phyloP scores from a whole-genome alignment of 2,888 invertebrate species.

The Epicampocera succincta region DNA sequence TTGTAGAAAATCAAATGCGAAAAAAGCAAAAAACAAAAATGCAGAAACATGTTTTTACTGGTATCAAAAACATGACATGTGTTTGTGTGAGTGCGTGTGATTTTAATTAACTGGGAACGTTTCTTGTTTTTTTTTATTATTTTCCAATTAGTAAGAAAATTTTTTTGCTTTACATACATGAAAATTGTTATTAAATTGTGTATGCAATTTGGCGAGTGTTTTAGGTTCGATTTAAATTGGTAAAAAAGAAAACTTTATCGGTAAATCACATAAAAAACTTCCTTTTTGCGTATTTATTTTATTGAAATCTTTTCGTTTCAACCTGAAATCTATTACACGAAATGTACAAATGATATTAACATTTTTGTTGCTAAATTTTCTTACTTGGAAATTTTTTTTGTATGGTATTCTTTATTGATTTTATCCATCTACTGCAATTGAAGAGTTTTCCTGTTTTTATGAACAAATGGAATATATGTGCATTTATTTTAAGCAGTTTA shows the following conservation, averaged over 20 bases:
- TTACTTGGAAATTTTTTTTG: constrained; percentile 41
- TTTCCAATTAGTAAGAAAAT: constrained; percentile 20
- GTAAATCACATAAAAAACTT: constrained; percentile 12
- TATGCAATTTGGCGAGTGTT: background rate
- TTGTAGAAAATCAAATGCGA: background rate
- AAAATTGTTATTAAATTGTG: constrained; percentile 1
- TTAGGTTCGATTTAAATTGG: background rate
- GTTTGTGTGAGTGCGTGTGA: constrained; percentile 2
- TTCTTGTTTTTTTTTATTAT: constrained; percentile 23
- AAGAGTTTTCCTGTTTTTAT: constrained; percentile 18
- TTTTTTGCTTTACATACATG: constrained; percentile 6
- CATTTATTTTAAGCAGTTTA: background rate
- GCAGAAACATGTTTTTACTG: constrained; percentile 20
- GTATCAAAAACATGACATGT: constrained; percentile 22
- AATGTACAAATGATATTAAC: constrained; percentile 26
- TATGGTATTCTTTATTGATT: constrained; percentile 65
- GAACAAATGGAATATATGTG: constrained; percentile 10
- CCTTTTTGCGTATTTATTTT: constrained; percentile 10
- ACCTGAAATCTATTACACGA: background rate
- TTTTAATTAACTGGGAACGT: constrained; percentile 25
- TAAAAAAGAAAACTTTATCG: background rate
- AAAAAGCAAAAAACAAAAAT: constrained; percentile 12
- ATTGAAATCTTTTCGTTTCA: background rate
- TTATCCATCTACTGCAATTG: constrained; percentile 52
- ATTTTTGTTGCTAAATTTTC: constrained; percentile 24